Evolutionary conservation across 2,113 vertebrate genomes (phyloP).

Genomic region (Antechinus flavipes): DNA sequence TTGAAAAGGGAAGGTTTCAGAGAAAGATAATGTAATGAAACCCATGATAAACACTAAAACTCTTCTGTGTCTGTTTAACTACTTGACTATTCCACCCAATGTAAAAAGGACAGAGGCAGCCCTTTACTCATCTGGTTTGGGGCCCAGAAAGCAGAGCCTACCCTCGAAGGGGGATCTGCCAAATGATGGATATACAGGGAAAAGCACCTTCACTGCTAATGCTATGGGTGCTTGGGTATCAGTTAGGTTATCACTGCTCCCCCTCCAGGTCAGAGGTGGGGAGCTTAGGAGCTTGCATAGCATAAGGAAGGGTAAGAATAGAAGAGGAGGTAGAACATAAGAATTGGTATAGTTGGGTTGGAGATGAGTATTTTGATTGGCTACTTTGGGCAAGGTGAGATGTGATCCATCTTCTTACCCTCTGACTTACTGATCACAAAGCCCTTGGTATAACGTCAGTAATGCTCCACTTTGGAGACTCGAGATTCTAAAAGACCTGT

Average conservation of each 20-base stretch:
- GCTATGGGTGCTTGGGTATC: too few relatives aligned
- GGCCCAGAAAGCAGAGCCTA: not conserved
- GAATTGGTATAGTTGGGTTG: not conserved
- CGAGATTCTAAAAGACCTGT: not conserved
- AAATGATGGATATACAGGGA: too few relatives aligned
- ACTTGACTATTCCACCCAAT: not conserved
- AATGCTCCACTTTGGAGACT: not conserved
- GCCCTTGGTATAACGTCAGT: not conserved
- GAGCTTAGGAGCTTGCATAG: not conserved
- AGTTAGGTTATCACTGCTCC: too few relatives aligned
- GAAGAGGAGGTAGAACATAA: not conserved
- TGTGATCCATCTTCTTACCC: not conserved
- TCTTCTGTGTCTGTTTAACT: not conserved
- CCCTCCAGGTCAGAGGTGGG: not conserved
- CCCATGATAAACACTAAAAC: too few relatives aligned
- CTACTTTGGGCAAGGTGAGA: not conserved
- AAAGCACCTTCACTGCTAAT: not conserved
- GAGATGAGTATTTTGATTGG: not conserved
- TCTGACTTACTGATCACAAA: not conserved
- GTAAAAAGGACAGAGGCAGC: not conserved
- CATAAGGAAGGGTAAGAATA: not conserved
- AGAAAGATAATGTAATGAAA: not conserved
- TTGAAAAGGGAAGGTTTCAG: not conserved
- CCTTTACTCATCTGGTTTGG: not conserved
- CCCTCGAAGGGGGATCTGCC: too few relatives aligned